These are phyloP conservation scores for Octodon degus DNA, from an alignment of 2,113 vertebrate genomes.

Conservation along the genomic window DNA sequence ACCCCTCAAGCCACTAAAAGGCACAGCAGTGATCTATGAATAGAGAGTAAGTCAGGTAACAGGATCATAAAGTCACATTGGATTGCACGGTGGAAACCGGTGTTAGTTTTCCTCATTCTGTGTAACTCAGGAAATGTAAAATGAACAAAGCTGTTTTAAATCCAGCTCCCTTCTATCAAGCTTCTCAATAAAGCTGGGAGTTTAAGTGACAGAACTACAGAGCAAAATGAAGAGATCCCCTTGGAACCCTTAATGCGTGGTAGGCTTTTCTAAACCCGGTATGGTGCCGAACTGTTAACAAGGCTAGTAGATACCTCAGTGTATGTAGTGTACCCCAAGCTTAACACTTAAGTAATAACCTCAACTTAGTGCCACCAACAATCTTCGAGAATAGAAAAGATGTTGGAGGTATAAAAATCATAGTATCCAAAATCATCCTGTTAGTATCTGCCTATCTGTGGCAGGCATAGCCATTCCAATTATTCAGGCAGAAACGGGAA, in stretches of 20 bases:
- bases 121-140: conserved; percentile 27
- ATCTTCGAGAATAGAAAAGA: conserved; percentile 36
- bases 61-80: background rate
- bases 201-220: conserved; percentile 15
- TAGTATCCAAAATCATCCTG: conserved; percentile 14
- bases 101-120: background rate
- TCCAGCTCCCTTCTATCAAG: conserved; percentile 45
- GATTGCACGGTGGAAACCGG: background rate
- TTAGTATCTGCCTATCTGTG: conserved; percentile 1
- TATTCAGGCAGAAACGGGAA: conserved; percentile 40
- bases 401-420: conserved; percentile 27
- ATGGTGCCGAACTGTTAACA: background rate
- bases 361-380: conserved; percentile 36
- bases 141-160: conserved; percentile 34
- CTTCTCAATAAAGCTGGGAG: conserved; percentile 48
- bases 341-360: conserved; percentile 14
- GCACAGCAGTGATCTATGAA: conserved; percentile 73
- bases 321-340: background rate
- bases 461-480: background rate
- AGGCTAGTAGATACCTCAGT: background rate
- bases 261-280: background rate
- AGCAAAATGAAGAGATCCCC: conserved; percentile 34
- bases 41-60: background rate
- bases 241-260: background rate
- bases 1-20: conserved; percentile 60